Percentiles rank a stretch among this genome's conserved stretches.
Conservation (phyloP, 2,888 invertebrate genomes). For the Watsonalla binaria region DNA sequence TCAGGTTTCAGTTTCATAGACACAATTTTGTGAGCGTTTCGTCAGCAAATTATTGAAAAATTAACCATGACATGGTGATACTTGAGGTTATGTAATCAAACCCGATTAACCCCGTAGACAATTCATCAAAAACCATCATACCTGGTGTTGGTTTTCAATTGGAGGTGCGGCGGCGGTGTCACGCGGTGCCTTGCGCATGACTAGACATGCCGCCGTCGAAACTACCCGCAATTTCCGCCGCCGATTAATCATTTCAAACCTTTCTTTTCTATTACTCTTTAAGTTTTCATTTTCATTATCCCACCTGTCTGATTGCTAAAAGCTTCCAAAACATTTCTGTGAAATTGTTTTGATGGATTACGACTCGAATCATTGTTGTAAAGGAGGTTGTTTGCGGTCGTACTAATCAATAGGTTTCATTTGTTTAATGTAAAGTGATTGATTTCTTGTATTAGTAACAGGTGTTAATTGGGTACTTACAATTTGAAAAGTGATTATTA, state of each 20-base stretch:
- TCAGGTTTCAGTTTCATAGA: no score
- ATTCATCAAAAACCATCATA: background rate
- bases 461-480: background rate
- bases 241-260: slow-evolving; percentile 64
- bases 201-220: slow-evolving; percentile 35
- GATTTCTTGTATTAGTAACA: background rate
- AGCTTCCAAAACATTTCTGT: slow-evolving; percentile 29
- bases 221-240: slow-evolving; percentile 47
- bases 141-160: slow-evolving; percentile 8
- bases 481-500: no score
- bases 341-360: slow-evolving; percentile 31
- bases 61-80: no score
- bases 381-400: slow-evolving; percentile 2
- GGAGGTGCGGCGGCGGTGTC: slow-evolving; percentile 34
- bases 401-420: background rate
- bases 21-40: no score
- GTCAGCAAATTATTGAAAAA: no score
- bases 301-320: slow-evolving; percentile 36
- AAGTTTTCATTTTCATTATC: slow-evolving; percentile 51
- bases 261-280: slow-evolving; percentile 45
- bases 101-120: background rate
- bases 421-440: background rate
- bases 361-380: slow-evolving; percentile 10
- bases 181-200: slow-evolving; percentile 62
- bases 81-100: background rate